Evolutionary conservation across 2,888 invertebrate species (phyloP), one percentile per base, ranked within the genome.

Genomic region (Geotrupes spiniger): DNA sequence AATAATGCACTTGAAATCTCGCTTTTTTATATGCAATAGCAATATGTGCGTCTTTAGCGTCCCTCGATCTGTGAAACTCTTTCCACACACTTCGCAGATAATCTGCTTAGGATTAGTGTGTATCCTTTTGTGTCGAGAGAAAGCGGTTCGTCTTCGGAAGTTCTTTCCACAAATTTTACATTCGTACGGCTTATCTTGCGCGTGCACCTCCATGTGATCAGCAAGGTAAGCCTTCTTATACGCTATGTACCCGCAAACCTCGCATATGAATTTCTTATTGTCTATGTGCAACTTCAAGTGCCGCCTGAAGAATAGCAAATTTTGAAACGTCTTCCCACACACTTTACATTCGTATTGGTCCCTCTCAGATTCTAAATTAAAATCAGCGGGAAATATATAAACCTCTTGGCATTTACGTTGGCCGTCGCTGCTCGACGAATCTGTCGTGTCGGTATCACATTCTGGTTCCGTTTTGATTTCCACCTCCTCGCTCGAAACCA

Each of bases 31-130:
- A 45, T 66, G 66, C 11, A 63, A 51, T 15, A 66, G 47, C 16
- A 59, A 54, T 8, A 56, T 57, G 38, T 66, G 66, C 2, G 63
- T 65, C 44, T 61, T 63, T 26, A 66, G 43, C 10, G 65, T 65
- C 25, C 60, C 59, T 29, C 54, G 57, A 29, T 62, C 62, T 11
- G 63, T 66, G 45, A 66, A 65, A 15, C 58, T 59, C 31, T 61
- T 52, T 2, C 65, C 66, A 39, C 66, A 66, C 4, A 57, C 42
- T 28, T 65, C 65, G 31, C 66, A 66, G 33, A 64, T 56, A 25
- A 59, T 61, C 39, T 60, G 53, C 28, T 60, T 53, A 1, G 63
- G 64, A 52, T 64, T 57, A 10, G 63, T 57, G 46, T 66, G 66
- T 4, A 63, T 56, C 15, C 59, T 56, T 42, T 57, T 58, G 42